Base-by-base conservation (phyloP, 1,140 invertebrate species). In the Homarus americanus region DNA sequence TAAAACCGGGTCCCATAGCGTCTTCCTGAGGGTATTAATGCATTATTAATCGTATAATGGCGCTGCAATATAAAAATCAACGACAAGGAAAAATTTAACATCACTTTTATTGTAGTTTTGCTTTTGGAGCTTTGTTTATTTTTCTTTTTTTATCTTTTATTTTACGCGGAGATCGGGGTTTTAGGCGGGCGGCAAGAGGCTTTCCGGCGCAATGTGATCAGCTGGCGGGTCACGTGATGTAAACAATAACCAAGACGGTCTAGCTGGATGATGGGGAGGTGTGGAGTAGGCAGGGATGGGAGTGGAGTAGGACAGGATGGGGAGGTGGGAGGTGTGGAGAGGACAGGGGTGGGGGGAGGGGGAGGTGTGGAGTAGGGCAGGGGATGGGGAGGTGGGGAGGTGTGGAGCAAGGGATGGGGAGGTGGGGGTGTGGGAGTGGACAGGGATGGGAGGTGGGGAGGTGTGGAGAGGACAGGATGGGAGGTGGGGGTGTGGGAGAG, bases 1-100 rank as follows among this genome's bases (percentile, higher is more conserved):
- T 83, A 83, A 63, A 69, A 38, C 41, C 58, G 40, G 36, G 82
- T 36, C 63, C n/a, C 63, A n/a, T 5, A 15, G 32, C 58, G 34
- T 72, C 38, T 63, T 83, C 34, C 82, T 41, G 53, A 69, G 66
- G 40, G 53, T 58, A 66, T 66, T 69, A 69, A 66, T 83, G 82
- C 69, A 83, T 83, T 66, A 83, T 86, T 86, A 86, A 86, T 53
- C 69, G 66, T 28, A 44, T 86, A 86, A 86, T 86, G 83, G 83
- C 36, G 83, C 63, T 40, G 12, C 44, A 44, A 86, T 86, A 86
- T 2, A 86, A 86, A 86, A 86, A 76, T 86, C 32, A 75, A 75
- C 72, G 72, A 12, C 72, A 34, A 34, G 69, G 44, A 41, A 75
- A 32, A 28, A 75, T n/a, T n/a, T n/a, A n/a, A n/a, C n/a, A n/a